phyloP scores from a whole-genome alignment of 92 coral and sea anemone species.

The Zoanthus solanderi region DNA sequence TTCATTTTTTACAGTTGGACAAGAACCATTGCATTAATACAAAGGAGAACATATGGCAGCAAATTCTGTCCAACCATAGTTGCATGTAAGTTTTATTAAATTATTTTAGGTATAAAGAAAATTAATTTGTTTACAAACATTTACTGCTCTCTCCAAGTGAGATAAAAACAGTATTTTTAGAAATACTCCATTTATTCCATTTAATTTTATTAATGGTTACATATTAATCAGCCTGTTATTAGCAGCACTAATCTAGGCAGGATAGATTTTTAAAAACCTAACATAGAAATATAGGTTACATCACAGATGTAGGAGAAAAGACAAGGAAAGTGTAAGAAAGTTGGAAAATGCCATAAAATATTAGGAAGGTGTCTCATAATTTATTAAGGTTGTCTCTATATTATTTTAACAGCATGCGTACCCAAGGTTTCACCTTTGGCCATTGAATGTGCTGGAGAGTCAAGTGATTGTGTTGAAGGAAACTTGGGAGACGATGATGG shows the following conservation, averaged over 20 bases:
- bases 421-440: slow-evolving; percentile 66
- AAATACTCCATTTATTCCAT: too few relatives aligned
- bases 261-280: too few relatives aligned
- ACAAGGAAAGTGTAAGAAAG: too few relatives aligned
- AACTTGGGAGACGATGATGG: slow-evolving; percentile 90
- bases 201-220: not conserved
- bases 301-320: too few relatives aligned
- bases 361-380: too few relatives aligned
- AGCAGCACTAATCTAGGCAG: too few relatives aligned
- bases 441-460: slow-evolving; percentile 62
- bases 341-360: too few relatives aligned
- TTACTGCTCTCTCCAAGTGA: not conserved
- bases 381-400: not conserved
- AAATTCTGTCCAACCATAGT: slow-evolving; percentile 70
- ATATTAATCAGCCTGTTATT: not conserved
- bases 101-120: not conserved
- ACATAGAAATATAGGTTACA: too few relatives aligned
- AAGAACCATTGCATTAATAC: slow-evolving; percentile 52
- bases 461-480: slow-evolving; percentile 73
- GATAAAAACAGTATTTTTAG: not conserved
- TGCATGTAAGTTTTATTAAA: slow-evolving; percentile 64
- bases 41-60: slow-evolving; percentile 62
- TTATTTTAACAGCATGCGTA: slow-evolving; percentile 56
- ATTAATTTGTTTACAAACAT: too few relatives aligned
- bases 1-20: slow-evolving; percentile 51